Conservation (phyloP, 2,888 invertebrate species). For the Alloplasta piceator region DNA sequence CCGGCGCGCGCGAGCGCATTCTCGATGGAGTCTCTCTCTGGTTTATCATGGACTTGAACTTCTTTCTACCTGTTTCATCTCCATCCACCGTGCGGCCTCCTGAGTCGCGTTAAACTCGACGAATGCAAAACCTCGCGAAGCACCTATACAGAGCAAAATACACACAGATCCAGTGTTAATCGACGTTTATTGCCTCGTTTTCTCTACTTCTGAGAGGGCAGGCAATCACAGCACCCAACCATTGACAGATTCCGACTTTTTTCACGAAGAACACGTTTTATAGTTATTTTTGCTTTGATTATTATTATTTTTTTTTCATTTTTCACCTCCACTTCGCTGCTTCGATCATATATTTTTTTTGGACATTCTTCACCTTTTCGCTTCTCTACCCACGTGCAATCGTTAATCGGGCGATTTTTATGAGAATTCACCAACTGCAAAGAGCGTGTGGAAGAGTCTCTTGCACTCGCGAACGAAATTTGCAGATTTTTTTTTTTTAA, state of each 20-base stretch:
- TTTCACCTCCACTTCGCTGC: conserved; percentile 71
- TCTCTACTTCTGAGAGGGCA: conserved; percentile 83
- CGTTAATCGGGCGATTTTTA: conserved; percentile 28
- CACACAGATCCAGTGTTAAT: conserved; percentile 84
- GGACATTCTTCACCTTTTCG: conserved; percentile 36
- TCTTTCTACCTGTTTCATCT: conserved; percentile 91
- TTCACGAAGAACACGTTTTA: conserved; percentile 69
- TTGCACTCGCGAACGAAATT: neutral
- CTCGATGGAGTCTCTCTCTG: conserved; percentile 80
- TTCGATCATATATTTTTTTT: conserved; percentile 62
- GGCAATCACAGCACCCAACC: conserved; percentile 83
- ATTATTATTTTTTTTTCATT: conserved; percentile 71
- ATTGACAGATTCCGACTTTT: conserved; percentile 79
- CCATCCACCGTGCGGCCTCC: conserved; percentile 96
- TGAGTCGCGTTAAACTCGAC: conserved; percentile 96
- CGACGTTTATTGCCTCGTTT: conserved; percentile 82
- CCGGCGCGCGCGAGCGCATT: conserved; percentile 77
- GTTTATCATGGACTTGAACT: conserved; percentile 77
- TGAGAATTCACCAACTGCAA: neutral
- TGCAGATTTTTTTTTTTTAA: neutral
- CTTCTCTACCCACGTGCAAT: conserved; percentile 16
- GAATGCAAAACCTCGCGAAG: conserved; percentile 92
- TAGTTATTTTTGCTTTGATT: conserved; percentile 70
- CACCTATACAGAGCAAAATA: conserved; percentile 93
- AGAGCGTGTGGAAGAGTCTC: conserved; percentile 9